These are phyloP conservation scores for Columba livia DNA, from an alignment of 2,113 vertebrate genomes.

Conservation along the genomic window DNA sequence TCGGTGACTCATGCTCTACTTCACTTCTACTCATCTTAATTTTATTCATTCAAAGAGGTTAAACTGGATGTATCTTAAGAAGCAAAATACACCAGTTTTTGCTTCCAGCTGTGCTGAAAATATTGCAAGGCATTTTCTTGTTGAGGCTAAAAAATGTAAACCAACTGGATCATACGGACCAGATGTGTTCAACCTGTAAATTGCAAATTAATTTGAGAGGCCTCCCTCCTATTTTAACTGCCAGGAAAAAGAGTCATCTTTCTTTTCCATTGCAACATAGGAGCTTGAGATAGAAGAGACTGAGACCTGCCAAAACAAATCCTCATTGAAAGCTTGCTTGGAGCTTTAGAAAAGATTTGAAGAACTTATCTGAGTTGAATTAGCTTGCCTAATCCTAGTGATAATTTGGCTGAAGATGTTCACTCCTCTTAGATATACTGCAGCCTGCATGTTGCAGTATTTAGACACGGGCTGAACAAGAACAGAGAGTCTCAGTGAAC, in stretches of 20 bases:
- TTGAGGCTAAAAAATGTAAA: not conserved
- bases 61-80: not conserved
- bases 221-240: not conserved
- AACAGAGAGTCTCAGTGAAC: not conserved
- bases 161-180: not conserved
- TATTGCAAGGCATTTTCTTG: not conserved
- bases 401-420: constrained; percentile 18
- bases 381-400: not conserved
- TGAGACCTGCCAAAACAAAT: constrained; percentile 40
- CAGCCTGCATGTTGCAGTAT: not conserved
- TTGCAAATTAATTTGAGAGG: not conserved
- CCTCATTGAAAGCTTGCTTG: not conserved
- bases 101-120: not conserved
- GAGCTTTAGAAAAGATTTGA: not conserved
- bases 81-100: not conserved
- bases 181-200: constrained; percentile 39
- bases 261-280: constrained; percentile 40
- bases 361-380: constrained; percentile 31
- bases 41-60: not conserved
- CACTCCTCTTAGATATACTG: not conserved
- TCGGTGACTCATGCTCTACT: not conserved
- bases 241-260: constrained; percentile 37
- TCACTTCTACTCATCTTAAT: not conserved
- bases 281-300: constrained; percentile 9
- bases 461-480: not conserved